Evolutionary conservation across 2,113 vertebrate genomes (phyloP), one percentile per base, ranked within the genome.

Genomic region (Ardeotis arabs): DNA sequence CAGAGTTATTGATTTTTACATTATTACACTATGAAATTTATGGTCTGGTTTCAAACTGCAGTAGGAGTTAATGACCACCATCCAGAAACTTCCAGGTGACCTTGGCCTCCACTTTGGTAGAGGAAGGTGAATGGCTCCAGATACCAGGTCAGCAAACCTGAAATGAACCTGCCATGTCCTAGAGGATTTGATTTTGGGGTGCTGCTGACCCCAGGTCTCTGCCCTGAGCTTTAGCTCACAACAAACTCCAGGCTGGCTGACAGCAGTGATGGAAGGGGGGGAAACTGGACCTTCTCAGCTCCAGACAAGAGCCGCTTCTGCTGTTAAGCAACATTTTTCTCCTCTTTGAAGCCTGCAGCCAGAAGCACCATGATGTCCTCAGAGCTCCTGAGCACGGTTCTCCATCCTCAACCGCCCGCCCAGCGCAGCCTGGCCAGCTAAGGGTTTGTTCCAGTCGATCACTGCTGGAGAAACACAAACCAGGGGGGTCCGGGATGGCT

Each of bases 1-100:
- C 93, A 95, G 96, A 93, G 85, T 86, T 98, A 98, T 98, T 93
- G 97, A 97, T 97, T 98, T 98, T 95, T 97, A 96, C 95, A 97
- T 98, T 98, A 98, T 97, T 97, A 96, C 97, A 95, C 94, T 87
- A 97, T 84, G 90, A 97, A 97, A 98, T 97, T 97, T 97, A 97
- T 97, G 95, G 96, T 92, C 91, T 96, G 94, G 93, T 97, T 97
- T 97, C 95, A 96, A 96, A 96, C 93, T 94, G 96, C 96, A 96
- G 87, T 97, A 94, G 97, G 96, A 97, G 95, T 96, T 96, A 95
- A 97, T 94, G 95, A 96, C 69, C 83, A 95, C 72, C 85, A 84
- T 94, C 95, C 90, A 96, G 95, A 96, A 95, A 91, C 92, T 96
- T 96, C 93, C 91, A 88, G 84, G 64, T 97, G 97, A 96, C 97